phyloP scores from a whole-genome alignment of 2,797 vertebrate species.

The Chloroceryle amazona region DNA sequence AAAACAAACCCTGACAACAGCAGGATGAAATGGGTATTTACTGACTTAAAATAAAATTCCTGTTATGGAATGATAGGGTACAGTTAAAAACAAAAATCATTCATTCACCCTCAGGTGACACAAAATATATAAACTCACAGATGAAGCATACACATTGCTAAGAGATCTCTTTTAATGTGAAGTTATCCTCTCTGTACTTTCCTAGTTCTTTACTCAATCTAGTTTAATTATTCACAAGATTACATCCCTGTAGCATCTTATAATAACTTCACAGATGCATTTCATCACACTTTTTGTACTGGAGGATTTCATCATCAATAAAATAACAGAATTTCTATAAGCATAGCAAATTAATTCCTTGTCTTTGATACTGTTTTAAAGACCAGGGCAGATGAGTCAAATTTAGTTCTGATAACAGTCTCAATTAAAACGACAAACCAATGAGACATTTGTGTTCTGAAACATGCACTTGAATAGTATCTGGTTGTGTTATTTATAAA shows the following conservation, averaged over 20 bases:
- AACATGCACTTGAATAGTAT: neutral
- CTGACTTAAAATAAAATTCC: neutral
- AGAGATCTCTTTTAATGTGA: neutral
- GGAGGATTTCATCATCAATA: neutral
- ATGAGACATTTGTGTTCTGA: neutral
- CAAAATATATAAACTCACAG: neutral
- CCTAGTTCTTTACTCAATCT: neutral
- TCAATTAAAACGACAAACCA: slow-evolving; percentile 11
- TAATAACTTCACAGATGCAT: neutral
- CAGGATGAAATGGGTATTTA: neutral
- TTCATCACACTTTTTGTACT: neutral
- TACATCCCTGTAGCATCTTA: neutral
- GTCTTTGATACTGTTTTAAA: neutral
- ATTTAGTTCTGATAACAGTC: neutral
- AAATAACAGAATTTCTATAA: neutral
- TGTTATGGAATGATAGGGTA: neutral
- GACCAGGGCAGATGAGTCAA: neutral
- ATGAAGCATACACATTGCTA: neutral
- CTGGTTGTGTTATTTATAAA: neutral
- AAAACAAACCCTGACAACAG: neutral
- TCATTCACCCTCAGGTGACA: neutral
- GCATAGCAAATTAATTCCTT: neutral
- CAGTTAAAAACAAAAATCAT: neutral
- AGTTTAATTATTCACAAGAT: neutral
- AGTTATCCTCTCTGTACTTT: neutral